Evolutionary conservation across 2,113 vertebrate genomes (phyloP), one percentile per base, ranked within the genome.

Genomic region (Puma concolor): DNA sequence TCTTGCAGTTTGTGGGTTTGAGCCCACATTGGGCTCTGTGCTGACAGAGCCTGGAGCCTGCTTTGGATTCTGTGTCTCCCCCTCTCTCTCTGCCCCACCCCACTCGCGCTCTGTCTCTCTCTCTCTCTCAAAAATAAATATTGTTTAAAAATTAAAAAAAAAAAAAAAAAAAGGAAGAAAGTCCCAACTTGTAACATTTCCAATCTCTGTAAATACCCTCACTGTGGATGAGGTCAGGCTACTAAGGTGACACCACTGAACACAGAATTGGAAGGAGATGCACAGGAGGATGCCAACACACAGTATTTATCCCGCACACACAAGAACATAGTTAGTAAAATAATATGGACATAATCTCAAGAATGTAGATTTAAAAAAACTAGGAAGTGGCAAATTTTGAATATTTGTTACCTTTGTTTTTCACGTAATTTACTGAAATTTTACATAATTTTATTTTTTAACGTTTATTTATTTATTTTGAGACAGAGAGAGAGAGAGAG

Each of bases 381-480:
- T n/a, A 77, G 50, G 33, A 96, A 93, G 41, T 41, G 3, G 21
- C 84, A 23, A 54, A 11, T 44, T 91, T 80, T n/a, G 0, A 87
- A 57, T 57, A 57, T 57, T 44, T 77, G 66, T 33, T 71, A n/a
- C 33, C 66, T 83, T 76, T 91, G 23, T 54, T 63, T 85, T 44
- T 27, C 76, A 88, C 86, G 13, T 50, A 74, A 94, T 90, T 76
- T 71, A 57, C 52, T 93, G 23, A 88, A 74, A 87, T 27, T 85
- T 72, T 83, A 54, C 66, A 19, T 25, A 76, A 85, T 41, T 64
- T 79, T 38, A 93, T 95, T 95, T 89, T 94, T 88, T 57, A 23
- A 23, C 3, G 57, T 57, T 57, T 23, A 57, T 57, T 50, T 50
- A 13, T 50, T 57, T 57, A 23, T 57, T 57, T 57, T 57, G 21